Conservation (phyloP, 2,888 invertebrate genomes). For the Ormyrus labotus region DNA sequence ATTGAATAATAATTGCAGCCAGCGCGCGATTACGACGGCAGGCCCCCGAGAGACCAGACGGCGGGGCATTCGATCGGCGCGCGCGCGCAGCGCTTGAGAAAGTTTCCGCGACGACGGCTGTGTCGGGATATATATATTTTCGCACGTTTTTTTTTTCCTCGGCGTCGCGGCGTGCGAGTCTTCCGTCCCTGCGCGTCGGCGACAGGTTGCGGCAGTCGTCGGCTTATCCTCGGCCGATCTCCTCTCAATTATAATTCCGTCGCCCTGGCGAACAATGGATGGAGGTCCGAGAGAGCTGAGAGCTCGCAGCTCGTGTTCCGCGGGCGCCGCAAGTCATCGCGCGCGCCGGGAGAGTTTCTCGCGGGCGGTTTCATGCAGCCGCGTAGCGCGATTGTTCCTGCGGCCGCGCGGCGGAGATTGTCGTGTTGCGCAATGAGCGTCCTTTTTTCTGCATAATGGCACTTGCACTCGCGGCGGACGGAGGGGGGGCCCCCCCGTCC, state of each 20-base stretch:
- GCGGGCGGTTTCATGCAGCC: too few relatives aligned
- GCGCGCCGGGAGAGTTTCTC: too few relatives aligned
- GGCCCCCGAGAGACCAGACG: neutral
- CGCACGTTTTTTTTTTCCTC: constrained; percentile 22
- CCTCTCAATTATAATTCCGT: constrained; percentile 38
- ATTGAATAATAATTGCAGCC: constrained; percentile 72
- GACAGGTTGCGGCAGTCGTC: constrained; percentile 9
- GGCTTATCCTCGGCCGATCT: constrained; percentile 22
- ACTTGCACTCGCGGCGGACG: neutral
- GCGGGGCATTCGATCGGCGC: neutral
- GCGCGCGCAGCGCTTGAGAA: too few relatives aligned
- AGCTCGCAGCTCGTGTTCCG: too few relatives aligned
- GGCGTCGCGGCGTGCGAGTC: neutral
- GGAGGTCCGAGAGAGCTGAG: neutral
- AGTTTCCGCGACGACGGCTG: too few relatives aligned
- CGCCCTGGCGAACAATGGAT: constrained; percentile 10
- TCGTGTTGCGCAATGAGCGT: constrained; percentile 40
- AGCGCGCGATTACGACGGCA: neutral
- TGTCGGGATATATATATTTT: neutral
- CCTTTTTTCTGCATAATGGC: constrained; percentile 41
- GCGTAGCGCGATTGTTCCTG: constrained; percentile 41
- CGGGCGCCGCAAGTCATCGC: too few relatives aligned
- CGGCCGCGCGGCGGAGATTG: constrained; percentile 28
- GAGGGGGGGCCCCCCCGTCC: neutral
- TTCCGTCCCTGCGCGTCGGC: neutral